Conservation (phyloP, 2,888 invertebrate species). For the Cheilosia impressa region DNA sequence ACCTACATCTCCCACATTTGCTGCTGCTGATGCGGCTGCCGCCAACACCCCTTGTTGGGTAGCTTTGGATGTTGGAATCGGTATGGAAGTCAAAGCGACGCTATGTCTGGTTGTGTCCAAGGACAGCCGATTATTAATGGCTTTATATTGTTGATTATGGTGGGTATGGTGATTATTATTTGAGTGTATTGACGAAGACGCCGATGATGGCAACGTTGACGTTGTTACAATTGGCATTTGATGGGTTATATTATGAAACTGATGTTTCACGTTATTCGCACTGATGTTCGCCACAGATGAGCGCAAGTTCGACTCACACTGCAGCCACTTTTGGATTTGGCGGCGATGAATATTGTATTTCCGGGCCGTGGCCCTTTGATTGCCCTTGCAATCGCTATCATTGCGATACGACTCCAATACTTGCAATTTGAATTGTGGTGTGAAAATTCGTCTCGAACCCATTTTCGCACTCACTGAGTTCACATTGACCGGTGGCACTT, state of each 20-base stretch:
- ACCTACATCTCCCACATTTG: constrained; percentile 69
- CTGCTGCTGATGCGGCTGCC: constrained; percentile 68
- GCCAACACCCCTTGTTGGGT: constrained; percentile 78
- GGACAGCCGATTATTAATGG: constrained; percentile 77
- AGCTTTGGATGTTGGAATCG: constrained; percentile 76
- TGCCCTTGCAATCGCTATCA: constrained; percentile 94
- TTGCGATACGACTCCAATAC: constrained; percentile 94
- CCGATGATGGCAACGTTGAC: constrained; percentile 59
- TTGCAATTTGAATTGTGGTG: constrained; percentile 94
- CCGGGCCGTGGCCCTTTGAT: constrained; percentile 94
- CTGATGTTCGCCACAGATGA: constrained; percentile 87
- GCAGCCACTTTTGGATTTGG: constrained; percentile 96
- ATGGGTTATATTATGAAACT: constrained; percentile 80
- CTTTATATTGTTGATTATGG: constrained; percentile 72
- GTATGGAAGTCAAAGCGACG: constrained; percentile 77
- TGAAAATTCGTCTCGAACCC: constrained; percentile 94
- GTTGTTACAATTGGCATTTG: constrained; percentile 75
- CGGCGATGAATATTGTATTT: constrained; percentile 95
- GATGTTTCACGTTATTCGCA: constrained; percentile 81
- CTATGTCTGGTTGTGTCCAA: constrained; percentile 79
- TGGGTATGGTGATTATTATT: constrained; percentile 74
- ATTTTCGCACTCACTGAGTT: constrained; percentile 84
- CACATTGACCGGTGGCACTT: constrained; percentile 71
- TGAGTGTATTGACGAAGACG: constrained; percentile 72
- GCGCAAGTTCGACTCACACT: constrained; percentile 91